Evolutionary conservation across 1,140 invertebrate genomes (phyloP).

Genomic region (Protaetia brevitarsis): DNA sequence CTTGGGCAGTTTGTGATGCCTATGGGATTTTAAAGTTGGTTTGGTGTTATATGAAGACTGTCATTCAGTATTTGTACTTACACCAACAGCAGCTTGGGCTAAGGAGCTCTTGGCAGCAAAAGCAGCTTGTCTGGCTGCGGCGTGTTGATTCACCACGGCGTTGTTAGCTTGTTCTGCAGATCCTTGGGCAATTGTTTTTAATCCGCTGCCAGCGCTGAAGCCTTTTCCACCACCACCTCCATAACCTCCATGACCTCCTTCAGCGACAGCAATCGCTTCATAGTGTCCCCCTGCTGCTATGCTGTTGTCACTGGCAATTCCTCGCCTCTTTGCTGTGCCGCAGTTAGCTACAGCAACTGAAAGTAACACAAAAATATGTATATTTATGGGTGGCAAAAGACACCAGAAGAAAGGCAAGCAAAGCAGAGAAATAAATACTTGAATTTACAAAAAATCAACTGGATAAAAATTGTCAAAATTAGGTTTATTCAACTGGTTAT

Average conservation of each 20-base stretch:
- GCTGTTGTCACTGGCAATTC: not conserved
- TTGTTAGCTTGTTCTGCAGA: slow-evolving; percentile 23
- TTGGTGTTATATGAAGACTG: no score
- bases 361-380: no score
- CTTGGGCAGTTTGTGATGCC: slow-evolving; percentile 17
- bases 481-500: not conserved
- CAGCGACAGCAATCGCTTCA: not conserved
- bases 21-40: not conserved
- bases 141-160: slow-evolving; percentile 19
- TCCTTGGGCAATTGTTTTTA: slow-evolving; percentile 20
- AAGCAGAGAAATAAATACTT: no score
- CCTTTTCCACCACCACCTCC: slow-evolving; percentile 17
- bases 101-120: slow-evolving; percentile 21
- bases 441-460: no score
- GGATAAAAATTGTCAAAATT: not conserved
- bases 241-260: slow-evolving; percentile 15
- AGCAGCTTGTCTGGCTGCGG: slow-evolving; percentile 16
- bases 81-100: slow-evolving; percentile 19
- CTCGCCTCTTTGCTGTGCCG: slow-evolving; percentile 19
- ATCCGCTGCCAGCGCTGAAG: slow-evolving; percentile 19
- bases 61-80: no score
- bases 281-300: slow-evolving; percentile 14
- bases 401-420: no score
- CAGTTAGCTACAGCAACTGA: slow-evolving; percentile 19
- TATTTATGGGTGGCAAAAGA: no score